phyloP scores from a whole-genome alignment of 2,113 vertebrate species.

The Papio anubis region DNA sequence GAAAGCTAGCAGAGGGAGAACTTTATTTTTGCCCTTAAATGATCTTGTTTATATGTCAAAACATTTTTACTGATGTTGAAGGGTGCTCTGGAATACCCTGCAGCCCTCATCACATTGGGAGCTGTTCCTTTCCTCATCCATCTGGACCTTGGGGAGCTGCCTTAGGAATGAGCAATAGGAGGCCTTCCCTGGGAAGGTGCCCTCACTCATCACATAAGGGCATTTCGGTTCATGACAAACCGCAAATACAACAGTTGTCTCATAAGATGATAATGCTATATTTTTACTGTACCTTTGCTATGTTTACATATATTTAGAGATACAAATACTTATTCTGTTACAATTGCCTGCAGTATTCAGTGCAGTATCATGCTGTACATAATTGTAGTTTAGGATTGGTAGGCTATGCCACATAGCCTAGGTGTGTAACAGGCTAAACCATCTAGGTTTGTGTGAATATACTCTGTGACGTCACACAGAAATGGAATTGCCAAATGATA shows the following conservation, averaged over 20 bases:
- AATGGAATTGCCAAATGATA: not conserved
- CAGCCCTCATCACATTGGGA: rapidly evolving
- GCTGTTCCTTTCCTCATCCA: not conserved
- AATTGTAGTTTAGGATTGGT: not conserved
- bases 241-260: not conserved
- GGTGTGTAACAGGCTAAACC: not conserved
- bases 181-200: not conserved
- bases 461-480: not conserved
- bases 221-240: not conserved
- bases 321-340: not conserved
- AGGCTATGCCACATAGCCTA: not conserved
- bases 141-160: not conserved
- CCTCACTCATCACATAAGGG: not conserved
- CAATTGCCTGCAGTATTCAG: not conserved
- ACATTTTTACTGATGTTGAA: not conserved
- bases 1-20: not conserved
- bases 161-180: not conserved
- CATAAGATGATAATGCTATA: not conserved
- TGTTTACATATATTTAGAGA: not conserved
- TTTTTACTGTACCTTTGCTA: not conserved
- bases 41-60: not conserved
- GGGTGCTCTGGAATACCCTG: no score
- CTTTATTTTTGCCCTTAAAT: not conserved
- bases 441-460: not conserved
- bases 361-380: not conserved